Evolutionary conservation across 2,797 vertebrate species (phyloP).

Genomic region (Emys orbicularis): DNA sequence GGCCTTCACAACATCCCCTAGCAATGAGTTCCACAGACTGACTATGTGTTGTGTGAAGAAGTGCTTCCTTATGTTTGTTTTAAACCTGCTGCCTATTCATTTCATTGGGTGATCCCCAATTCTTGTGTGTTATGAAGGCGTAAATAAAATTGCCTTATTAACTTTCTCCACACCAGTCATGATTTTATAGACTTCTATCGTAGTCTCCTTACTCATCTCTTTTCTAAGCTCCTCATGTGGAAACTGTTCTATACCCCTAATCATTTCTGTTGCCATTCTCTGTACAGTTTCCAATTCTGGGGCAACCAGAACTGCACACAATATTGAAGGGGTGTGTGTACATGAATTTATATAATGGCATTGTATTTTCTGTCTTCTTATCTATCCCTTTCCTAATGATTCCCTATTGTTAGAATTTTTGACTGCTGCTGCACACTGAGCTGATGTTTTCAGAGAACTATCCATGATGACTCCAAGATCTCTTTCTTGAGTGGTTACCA

Average conservation of each 20-base stretch:
- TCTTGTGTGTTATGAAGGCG: not conserved
- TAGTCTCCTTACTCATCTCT: not conserved
- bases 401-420: not conserved
- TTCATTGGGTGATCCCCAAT: not conserved
- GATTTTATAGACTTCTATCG: not conserved
- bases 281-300: not conserved
- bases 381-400: not conserved
- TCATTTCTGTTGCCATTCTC: not conserved
- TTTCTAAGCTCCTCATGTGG: not conserved
- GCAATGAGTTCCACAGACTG: not conserved
- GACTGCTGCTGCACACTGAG: not conserved
- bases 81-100: not conserved
- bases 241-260: not conserved
- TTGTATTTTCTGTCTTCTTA: not conserved
- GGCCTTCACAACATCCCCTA: not conserved
- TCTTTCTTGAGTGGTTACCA: not conserved
- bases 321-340: not conserved
- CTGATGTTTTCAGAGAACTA: not conserved
- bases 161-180: not conserved
- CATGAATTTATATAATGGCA: not conserved
- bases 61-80: not conserved
- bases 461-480: not conserved
- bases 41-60: not conserved
- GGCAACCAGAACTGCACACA: not conserved
- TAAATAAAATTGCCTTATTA: not conserved